Evolutionary conservation across 1,140 invertebrate species (phyloP).

Genomic region (Anastrepha obliqua): DNA sequence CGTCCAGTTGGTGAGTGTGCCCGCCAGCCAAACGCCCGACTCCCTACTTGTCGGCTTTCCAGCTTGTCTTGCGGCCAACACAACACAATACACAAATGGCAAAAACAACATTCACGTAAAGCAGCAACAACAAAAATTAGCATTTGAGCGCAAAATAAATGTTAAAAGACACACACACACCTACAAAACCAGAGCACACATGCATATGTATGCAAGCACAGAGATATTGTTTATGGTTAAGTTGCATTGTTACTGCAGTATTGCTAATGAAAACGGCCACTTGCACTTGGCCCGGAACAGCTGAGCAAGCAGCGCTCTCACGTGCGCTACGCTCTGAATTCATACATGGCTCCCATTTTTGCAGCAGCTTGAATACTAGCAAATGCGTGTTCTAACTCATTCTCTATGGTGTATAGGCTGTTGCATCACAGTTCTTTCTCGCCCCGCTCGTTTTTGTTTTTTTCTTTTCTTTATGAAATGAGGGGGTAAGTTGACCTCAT

Average conservation of each 20-base stretch:
- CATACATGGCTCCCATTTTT: too few species aligned
- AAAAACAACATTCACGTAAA: neutral
- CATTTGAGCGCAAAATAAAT: neutral
- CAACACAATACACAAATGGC: conserved; percentile 16
- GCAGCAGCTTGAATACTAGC: neutral
- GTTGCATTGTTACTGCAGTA: conserved; percentile 42
- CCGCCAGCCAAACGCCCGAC: conserved; percentile 22
- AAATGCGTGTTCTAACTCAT: neutral
- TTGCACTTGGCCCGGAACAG: conserved; percentile 35
- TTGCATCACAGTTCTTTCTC: neutral
- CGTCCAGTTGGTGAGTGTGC: too few species aligned
- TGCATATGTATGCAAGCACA: neutral
- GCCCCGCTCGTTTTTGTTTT: neutral
- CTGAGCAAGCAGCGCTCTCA: conserved; percentile 21
- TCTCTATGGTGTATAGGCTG: neutral
- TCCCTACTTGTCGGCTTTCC: conserved; percentile 1
- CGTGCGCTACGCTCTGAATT: neutral
- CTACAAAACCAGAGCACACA: neutral
- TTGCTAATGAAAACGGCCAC: conserved; percentile 19
- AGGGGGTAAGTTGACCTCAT: conserved; percentile 39
- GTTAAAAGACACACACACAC: neutral
- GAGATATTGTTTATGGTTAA: conserved; percentile 10
- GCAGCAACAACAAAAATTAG: neutral
- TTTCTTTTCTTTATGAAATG: neutral
- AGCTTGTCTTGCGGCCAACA: conserved; percentile 2